Evolutionary conservation across 2,113 vertebrate genomes (phyloP).

Genomic region (Grammomys dolichurus): DNA sequence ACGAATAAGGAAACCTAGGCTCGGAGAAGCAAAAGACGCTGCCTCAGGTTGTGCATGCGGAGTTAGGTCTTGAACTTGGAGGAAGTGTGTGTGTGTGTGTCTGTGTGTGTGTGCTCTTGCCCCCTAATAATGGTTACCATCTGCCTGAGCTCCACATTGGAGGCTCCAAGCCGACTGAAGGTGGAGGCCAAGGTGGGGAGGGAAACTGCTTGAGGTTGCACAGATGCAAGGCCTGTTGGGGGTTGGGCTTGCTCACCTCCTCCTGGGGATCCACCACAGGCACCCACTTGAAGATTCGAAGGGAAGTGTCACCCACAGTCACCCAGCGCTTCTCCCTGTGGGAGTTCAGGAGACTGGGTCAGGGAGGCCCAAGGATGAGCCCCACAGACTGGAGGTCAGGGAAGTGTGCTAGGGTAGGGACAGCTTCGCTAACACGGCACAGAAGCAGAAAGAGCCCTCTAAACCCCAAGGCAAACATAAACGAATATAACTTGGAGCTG

Average conservation of each 20-base stretch:
- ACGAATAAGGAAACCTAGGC: conserved; percentile 44
- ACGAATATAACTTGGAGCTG: not conserved
- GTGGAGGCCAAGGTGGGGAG: conserved; percentile 1
- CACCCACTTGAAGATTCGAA: conserved; percentile 88
- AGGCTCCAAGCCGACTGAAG: not conserved
- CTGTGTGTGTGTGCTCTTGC: not conserved
- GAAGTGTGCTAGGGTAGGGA: not conserved
- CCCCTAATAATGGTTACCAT: conserved; percentile 57
- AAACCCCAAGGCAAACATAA: not conserved
- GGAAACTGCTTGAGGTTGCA: conserved; percentile 13
- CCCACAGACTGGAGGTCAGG: not conserved
- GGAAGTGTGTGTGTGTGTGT: not conserved
- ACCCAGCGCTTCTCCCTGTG: conserved; percentile 87
- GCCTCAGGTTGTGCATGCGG: not conserved
- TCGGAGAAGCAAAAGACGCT: conserved; percentile 35
- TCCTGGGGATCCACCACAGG: conserved; percentile 86
- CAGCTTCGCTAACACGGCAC: not conserved
- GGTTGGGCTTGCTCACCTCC: conserved; percentile 79
- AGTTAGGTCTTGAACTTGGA: not conserved
- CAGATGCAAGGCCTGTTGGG: conserved; percentile 8
- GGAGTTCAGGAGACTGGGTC: not conserved
- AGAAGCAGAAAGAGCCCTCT: not conserved
- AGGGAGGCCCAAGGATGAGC: not conserved
- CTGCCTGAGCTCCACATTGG: not conserved
- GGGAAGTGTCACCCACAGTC: conserved; percentile 86